Evolutionary conservation across 2,888 invertebrate species (phyloP).

Genomic region (Blastobasis lacticolella): DNA sequence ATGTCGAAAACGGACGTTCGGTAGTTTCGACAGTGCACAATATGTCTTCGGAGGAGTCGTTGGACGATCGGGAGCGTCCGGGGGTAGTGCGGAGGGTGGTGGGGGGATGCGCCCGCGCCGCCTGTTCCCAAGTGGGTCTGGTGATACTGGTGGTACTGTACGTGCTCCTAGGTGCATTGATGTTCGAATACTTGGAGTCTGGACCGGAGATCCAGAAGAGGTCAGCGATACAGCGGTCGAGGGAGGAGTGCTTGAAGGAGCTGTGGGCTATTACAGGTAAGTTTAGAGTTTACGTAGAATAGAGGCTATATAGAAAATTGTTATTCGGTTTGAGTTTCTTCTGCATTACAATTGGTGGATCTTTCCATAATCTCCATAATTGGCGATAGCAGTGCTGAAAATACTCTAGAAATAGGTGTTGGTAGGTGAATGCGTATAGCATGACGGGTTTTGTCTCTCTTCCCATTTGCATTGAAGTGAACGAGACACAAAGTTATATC

Average conservation of each 20-base stretch:
- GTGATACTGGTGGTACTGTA: slow-evolving; percentile 83
- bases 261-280: slow-evolving; percentile 88
- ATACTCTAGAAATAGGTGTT: too few relatives aligned
- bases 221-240: slow-evolving; percentile 75
- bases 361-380: too few relatives aligned
- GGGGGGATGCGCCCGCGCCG: slow-evolving; percentile 63
- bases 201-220: slow-evolving; percentile 79
- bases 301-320: too few relatives aligned
- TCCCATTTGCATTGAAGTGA: too few relatives aligned
- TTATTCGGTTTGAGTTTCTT: too few relatives aligned
- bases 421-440: too few relatives aligned
- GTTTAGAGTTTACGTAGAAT: slow-evolving; percentile 17
- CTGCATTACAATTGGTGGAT: too few relatives aligned
- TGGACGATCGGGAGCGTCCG: slow-evolving; percentile 57
- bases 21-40: too few relatives aligned
- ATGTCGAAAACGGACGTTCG: too few relatives aligned
- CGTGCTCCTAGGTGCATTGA: slow-evolving; percentile 82
- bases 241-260: slow-evolving; percentile 81
- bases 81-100: slow-evolving; percentile 35
- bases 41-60: slow-evolving; percentile 45
- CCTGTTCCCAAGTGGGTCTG: slow-evolving; percentile 80
- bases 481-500: too few relatives aligned
- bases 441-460: too few relatives aligned
- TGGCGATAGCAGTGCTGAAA: too few relatives aligned
- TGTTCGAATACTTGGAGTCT: slow-evolving; percentile 84